Evolutionary conservation across 1,140 invertebrate genomes (phyloP).

Genomic region (Harlomillsia oculata): DNA sequence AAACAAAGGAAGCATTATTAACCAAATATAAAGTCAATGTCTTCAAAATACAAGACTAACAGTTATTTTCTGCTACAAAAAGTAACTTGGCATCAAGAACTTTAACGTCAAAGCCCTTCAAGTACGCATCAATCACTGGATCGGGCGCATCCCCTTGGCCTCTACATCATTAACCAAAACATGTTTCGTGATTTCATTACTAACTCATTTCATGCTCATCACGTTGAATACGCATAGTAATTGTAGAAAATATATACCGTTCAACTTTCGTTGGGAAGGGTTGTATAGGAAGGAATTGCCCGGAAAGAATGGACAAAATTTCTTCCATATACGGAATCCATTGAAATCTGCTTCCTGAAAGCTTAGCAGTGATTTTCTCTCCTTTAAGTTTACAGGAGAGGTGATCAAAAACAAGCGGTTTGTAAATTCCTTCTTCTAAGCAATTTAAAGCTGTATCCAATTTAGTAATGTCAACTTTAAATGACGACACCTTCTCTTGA

Average conservation of each 20-base stretch:
- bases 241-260: too few species aligned
- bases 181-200: too few species aligned
- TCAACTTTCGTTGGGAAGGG: too few species aligned
- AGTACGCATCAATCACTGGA: too few species aligned
- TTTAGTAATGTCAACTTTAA: constrained; percentile 30
- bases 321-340: constrained; percentile 28
- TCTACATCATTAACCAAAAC: too few species aligned
- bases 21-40: neutral
- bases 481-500: constrained; percentile 17
- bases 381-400: constrained; percentile 25
- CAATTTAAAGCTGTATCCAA: constrained; percentile 19
- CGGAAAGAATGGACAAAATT: constrained; percentile 9
- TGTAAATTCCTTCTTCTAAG: constrained; percentile 21
- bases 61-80: constrained; percentile 30
- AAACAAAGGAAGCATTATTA: neutral
- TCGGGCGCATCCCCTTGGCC: too few species aligned
- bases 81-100: constrained; percentile 28
- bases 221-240: too few species aligned
- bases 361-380: constrained; percentile 29
- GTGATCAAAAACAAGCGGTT: constrained; percentile 24
- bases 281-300: too few species aligned
- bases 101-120: constrained; percentile 33
- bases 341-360: constrained; percentile 29
- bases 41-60: constrained; percentile 16
- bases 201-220: too few species aligned